phyloP scores from a whole-genome alignment of 2,888 invertebrate genomes.

The Aphidoletes aphidimyza region DNA sequence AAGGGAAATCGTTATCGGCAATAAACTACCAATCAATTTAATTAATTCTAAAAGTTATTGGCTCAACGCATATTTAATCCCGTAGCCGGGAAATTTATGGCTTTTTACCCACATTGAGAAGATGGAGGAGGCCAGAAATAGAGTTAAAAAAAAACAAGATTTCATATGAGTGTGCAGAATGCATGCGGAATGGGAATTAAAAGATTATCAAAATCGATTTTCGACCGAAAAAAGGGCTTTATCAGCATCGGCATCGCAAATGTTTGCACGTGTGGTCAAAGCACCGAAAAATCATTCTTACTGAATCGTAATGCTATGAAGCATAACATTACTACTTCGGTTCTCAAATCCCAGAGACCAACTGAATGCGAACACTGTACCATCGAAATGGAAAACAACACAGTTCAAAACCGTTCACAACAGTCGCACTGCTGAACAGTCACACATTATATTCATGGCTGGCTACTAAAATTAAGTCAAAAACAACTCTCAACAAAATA shows the following conservation, averaged over 20 bases:
- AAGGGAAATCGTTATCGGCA: slow-evolving; percentile 28
- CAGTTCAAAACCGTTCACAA: no score
- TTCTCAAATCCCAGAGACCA: not conserved
- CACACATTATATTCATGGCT: not conserved
- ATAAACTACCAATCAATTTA: slow-evolving; percentile 38
- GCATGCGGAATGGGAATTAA: not conserved
- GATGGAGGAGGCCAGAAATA: not conserved
- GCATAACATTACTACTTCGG: not conserved
- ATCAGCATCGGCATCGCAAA: not conserved
- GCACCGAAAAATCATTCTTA: slow-evolving; percentile 7
- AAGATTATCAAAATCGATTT: not conserved
- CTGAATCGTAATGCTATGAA: not conserved
- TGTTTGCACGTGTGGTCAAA: not conserved
- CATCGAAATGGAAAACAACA: slow-evolving; percentile 17
- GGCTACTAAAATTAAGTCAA: not conserved
- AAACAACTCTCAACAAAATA: not conserved
- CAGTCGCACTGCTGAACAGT: not conserved
- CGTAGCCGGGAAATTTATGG: slow-evolving; percentile 24
- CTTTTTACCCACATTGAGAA: not conserved
- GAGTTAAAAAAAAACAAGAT: not conserved
- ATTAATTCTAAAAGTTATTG: slow-evolving; percentile 48
- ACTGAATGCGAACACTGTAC: not conserved
- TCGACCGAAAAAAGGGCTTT: not conserved
- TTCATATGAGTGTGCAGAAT: not conserved
- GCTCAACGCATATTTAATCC: slow-evolving; percentile 41